phyloP scores from a whole-genome alignment of 1,140 invertebrate genomes.

The Diorhabda sublineata region DNA sequence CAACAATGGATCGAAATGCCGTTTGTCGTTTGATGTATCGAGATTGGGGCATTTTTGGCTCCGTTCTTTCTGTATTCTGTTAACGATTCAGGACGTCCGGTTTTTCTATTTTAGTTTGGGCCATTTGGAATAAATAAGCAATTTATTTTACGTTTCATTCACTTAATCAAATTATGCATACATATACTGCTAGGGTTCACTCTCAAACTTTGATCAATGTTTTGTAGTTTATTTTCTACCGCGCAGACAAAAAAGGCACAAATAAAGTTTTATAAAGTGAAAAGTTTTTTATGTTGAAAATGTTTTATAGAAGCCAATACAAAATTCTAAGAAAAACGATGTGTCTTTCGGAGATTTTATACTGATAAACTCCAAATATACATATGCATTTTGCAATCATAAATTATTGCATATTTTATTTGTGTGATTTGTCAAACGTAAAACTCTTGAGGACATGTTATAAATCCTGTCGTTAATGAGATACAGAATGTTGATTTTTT shows the following conservation, averaged over 20 bases:
- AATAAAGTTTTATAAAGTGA: background rate
- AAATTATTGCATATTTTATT: too few species aligned
- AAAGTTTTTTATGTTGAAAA: background rate
- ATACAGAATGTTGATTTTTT: too few species aligned
- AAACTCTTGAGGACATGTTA: too few species aligned
- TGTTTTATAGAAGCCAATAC: too few species aligned
- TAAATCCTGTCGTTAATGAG: too few species aligned
- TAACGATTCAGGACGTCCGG: conserved; percentile 39
- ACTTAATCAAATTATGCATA: conserved; percentile 28
- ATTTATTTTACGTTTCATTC: conserved; percentile 33
- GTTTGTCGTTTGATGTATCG: conserved; percentile 39
- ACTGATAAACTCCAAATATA: too few species aligned
- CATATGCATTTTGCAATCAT: too few species aligned
- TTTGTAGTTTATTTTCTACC: background rate
- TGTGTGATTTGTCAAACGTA: too few species aligned
- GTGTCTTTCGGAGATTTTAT: too few species aligned
- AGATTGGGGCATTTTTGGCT: conserved; percentile 37
- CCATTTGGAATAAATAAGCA: conserved; percentile 37
- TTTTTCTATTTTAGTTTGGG: conserved; percentile 38
- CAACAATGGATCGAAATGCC: conserved; percentile 41
- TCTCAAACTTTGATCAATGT: background rate
- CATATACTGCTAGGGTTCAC: background rate
- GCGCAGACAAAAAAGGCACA: background rate
- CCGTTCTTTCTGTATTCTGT: conserved; percentile 28
- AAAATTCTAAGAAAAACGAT: too few species aligned